Percentiles rank a stretch among this genome's conserved stretches.
phyloP scores from a whole-genome alignment of 2,113 vertebrate genomes.

The Mobula hypostoma region DNA sequence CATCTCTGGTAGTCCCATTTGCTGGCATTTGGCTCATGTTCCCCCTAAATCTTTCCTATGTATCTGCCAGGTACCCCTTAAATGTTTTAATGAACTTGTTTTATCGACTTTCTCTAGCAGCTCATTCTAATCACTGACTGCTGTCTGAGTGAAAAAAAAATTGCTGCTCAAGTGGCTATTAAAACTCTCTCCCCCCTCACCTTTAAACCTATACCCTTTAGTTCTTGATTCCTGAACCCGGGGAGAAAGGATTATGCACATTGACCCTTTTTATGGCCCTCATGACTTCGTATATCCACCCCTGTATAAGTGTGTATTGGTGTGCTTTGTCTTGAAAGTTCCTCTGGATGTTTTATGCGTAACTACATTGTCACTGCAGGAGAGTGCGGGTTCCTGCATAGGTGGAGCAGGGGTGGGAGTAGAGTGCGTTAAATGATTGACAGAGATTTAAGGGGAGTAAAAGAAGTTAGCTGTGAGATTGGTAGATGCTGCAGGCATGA shows the following conservation, averaged over 20 bases:
- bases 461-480: not conserved
- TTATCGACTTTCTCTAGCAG: too few species aligned
- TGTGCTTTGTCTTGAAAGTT: too few species aligned
- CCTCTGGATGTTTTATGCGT: too few species aligned
- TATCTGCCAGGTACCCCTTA: too few species aligned
- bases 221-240: not conserved
- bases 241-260: not conserved
- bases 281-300: not conserved
- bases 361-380: not conserved
- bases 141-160: too few species aligned
- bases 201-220: not conserved
- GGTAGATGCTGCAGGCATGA: not conserved
- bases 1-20: too few species aligned
- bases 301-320: too few species aligned
- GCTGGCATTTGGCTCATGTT: too few species aligned
- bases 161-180: too few species aligned
- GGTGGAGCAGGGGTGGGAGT: not conserved
- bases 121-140: too few species aligned
- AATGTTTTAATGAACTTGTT: too few species aligned
- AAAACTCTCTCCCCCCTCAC: not conserved
- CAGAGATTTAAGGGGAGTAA: not conserved
- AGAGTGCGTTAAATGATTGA: not conserved
- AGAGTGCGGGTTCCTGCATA: not conserved
- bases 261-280: not conserved
- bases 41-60: too few species aligned